These are phyloP conservation scores for Phengaris alcon DNA, from an alignment of 2,888 invertebrate species.

Conservation along the genomic window DNA sequence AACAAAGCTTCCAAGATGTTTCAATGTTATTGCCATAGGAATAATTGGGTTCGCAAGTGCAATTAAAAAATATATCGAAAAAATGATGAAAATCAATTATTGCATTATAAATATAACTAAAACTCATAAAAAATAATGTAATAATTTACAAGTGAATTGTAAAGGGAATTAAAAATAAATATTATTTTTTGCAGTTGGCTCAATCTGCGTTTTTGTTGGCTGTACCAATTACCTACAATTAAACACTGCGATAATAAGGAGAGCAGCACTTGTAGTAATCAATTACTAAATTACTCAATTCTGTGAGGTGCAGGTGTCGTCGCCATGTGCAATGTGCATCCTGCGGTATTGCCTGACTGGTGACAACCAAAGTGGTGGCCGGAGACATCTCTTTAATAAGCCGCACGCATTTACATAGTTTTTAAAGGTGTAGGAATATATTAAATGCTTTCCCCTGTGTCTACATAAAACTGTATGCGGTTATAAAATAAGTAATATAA, in stretches of 20 bases:
- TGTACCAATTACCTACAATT: not conserved
- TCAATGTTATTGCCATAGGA: not conserved
- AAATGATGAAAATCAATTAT: not conserved
- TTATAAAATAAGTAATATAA: too few relatives aligned
- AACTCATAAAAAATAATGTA: not conserved
- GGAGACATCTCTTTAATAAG: not conserved
- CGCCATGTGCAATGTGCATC: not conserved
- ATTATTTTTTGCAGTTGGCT: not conserved
- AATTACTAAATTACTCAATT: conserved; percentile 21
- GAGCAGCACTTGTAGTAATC: not conserved
- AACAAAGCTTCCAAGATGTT: not conserved
- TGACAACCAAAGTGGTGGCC: not conserved
- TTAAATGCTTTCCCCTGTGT: not conserved
- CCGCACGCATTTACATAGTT: conserved; percentile 8
- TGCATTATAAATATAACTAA: not conserved
- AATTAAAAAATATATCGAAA: not conserved
- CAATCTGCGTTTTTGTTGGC: not conserved
- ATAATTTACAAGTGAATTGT: not conserved
- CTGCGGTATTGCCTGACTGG: not conserved
- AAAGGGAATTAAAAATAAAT: not conserved
- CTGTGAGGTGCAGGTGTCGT: not conserved
- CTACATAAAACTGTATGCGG: too few relatives aligned
- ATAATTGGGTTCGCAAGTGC: not conserved
- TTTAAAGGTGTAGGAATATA: conserved; percentile 8
- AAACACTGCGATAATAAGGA: not conserved